These are phyloP conservation scores for Staurois parvus DNA, from an alignment of 2,797 vertebrate species.

Conservation along the genomic window DNA sequence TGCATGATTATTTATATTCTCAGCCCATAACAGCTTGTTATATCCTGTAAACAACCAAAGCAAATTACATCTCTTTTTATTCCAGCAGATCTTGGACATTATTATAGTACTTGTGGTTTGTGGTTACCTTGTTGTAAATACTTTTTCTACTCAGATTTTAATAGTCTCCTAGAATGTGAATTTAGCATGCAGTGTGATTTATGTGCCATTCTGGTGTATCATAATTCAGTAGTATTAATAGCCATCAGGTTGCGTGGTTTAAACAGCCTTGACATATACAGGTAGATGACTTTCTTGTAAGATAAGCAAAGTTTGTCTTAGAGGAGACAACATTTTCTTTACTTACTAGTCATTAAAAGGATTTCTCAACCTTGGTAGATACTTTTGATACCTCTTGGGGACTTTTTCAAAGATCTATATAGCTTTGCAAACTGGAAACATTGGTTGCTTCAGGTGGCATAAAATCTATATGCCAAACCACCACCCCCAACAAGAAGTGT, in stretches of 20 bases:
- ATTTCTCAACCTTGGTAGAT: too few species aligned
- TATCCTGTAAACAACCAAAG: conserved; percentile 56
- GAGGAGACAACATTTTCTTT: too few species aligned
- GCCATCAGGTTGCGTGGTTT: not conserved
- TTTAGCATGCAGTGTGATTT: conserved; percentile 14
- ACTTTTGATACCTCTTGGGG: too few species aligned
- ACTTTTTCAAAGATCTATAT: too few species aligned
- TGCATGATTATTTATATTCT: conserved; percentile 50
- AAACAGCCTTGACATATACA: not conserved
- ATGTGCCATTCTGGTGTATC: not conserved
- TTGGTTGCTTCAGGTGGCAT: too few species aligned
- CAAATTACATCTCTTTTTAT: conserved; percentile 48
- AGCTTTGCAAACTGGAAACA: too few species aligned
- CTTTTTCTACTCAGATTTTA: conserved; percentile 26
- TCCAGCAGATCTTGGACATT: conserved; percentile 48
- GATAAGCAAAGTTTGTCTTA: too few species aligned
- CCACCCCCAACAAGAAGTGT: too few species aligned
- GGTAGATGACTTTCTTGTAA: not conserved
- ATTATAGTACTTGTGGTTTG: conserved; percentile 47
- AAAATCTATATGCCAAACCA: too few species aligned
- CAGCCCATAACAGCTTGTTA: conserved; percentile 40
- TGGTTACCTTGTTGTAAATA: conserved; percentile 49
- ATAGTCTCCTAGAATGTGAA: not conserved
- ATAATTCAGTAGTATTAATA: not conserved
- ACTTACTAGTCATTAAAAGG: too few species aligned